phyloP scores from a whole-genome alignment of 2,888 invertebrate species.

The Gymnosoma rotundatum region DNA sequence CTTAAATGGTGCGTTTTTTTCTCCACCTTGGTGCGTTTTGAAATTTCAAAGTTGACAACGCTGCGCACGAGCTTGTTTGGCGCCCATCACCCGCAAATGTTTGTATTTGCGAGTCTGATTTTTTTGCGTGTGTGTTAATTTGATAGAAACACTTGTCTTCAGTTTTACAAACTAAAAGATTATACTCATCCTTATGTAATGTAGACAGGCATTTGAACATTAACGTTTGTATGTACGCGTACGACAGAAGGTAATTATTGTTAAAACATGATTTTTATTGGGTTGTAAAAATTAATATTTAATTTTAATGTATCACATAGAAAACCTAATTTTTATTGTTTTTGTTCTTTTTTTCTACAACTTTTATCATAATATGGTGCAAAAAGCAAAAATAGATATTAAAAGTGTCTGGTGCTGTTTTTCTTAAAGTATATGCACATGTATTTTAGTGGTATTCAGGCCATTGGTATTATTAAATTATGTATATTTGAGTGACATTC shows the following conservation, averaged over 20 bases:
- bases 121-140: not conserved
- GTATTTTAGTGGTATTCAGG: too few relatives aligned
- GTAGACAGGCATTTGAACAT: not conserved
- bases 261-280: slow-evolving; percentile 73
- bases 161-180: slow-evolving; percentile 27
- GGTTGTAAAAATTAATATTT: slow-evolving; percentile 79
- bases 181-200: slow-evolving; percentile 19
- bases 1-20: too few relatives aligned
- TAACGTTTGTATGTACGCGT: not conserved
- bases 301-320: slow-evolving; percentile 76
- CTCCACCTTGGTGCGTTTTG: too few relatives aligned
- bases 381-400: not conserved
- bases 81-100: too few relatives aligned
- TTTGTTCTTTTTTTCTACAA: slow-evolving; percentile 6
- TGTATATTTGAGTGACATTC: too few relatives aligned
- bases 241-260: slow-evolving; percentile 41
- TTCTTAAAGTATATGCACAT: too few relatives aligned
- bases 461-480: too few relatives aligned
- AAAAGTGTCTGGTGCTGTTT: too few relatives aligned
- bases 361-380: not conserved
- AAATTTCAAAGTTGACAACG: too few relatives aligned
- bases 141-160: slow-evolving; percentile 31
- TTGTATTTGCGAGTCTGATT: not conserved
- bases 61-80: too few relatives aligned
- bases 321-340: slow-evolving; percentile 60